phyloP scores from a whole-genome alignment of 2,113 vertebrate species.

The Cyphomyrus plagiostoma region DNA sequence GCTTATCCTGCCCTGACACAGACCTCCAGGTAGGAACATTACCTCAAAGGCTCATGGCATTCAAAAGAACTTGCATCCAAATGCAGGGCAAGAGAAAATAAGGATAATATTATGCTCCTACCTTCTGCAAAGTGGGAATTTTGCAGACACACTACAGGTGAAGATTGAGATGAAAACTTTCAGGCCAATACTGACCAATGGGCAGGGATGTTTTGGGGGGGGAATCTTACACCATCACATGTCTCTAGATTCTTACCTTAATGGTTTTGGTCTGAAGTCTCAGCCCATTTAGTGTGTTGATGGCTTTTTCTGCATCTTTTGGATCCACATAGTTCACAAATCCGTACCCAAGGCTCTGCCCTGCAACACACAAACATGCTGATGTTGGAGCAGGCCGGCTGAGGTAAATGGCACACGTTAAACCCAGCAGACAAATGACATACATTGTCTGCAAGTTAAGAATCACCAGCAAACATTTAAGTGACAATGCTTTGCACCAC shows the following conservation, averaged over 20 bases:
- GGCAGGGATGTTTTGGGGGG: not conserved
- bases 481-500: not conserved
- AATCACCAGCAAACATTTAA: not conserved
- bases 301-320: constrained; percentile 78
- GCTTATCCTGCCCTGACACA: not conserved
- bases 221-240: not conserved
- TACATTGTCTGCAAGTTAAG: not conserved
- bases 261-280: constrained; percentile 81
- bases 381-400: not conserved
- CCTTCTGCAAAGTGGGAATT: not conserved
- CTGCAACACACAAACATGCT: constrained; percentile 39
- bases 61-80: not conserved
- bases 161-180: not conserved
- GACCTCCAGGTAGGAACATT: not conserved
- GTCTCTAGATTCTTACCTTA: constrained; percentile 58
- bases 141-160: not conserved
- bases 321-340: constrained; percentile 79
- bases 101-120: not conserved
- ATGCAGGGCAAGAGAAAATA: not conserved
- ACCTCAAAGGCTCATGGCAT: not conserved
- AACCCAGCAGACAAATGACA: not conserved
- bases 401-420: not conserved
- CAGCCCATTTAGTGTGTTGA: constrained; percentile 76
- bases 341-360: constrained; percentile 76
- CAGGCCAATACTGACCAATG: not conserved